A percentile compares a stretch with the other conserved stretches of the same genome.
phyloP scores from a whole-genome alignment of 2,113 vertebrate genomes.

The Proteles cristata region DNA sequence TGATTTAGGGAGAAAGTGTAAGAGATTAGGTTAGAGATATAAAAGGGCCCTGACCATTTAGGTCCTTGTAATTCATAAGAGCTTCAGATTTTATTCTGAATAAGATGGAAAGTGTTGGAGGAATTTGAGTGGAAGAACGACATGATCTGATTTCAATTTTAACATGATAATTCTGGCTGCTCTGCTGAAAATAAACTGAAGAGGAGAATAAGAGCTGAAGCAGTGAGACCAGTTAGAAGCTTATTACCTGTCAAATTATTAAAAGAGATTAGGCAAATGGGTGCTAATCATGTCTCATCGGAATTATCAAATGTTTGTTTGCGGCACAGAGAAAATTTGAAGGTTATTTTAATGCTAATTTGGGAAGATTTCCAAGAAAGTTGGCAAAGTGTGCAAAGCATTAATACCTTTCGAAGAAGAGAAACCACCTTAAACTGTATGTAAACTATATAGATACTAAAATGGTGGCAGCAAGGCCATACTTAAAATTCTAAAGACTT shows the following conservation, averaged over 20 bases:
- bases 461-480: not conserved
- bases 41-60: not conserved
- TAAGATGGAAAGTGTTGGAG: not conserved
- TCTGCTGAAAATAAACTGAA: constrained; percentile 56
- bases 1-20: not conserved
- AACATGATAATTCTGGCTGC: constrained; percentile 24
- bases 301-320: constrained; percentile 68
- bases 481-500: not conserved
- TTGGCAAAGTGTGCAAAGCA: constrained; percentile 18
- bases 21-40: not conserved
- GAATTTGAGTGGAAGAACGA: not conserved
- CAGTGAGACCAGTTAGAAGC: constrained; percentile 54
- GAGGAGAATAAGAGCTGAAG: not conserved
- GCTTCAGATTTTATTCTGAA: not conserved
- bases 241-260: constrained; percentile 67
- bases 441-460: not conserved
- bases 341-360: constrained; percentile 66
- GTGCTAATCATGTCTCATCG: constrained; percentile 64
- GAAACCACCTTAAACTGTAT: constrained; percentile 8
- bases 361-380: constrained; percentile 50
- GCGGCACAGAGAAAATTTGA: constrained; percentile 49
- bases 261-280: constrained; percentile 68
- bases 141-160: constrained; percentile 27
- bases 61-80: not conserved
- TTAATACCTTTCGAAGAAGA: constrained; percentile 58